Evolutionary conservation across 2,797 vertebrate species (phyloP), one percentile per base, ranked within the genome.

Genomic region (Tokudaia tokunoshimensis): DNA sequence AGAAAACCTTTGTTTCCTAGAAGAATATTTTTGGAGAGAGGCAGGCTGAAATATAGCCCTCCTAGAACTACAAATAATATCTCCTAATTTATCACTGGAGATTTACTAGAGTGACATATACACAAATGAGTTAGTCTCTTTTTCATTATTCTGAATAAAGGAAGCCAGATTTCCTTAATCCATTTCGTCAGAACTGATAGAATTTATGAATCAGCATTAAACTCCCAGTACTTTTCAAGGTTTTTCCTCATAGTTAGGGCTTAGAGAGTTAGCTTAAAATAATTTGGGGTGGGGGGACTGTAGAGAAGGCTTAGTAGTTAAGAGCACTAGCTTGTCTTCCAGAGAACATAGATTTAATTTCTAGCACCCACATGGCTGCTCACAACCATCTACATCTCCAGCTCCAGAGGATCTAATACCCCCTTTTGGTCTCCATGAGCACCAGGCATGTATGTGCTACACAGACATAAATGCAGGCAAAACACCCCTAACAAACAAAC

Each of bases 141-240:
- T 90, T 92, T 89, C 44, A 91, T 63, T 44, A 67, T 47, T 94
- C 12, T 76, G 83, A 90, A 84, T 13, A 88, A 50, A 37, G 78
- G 50, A 47, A 82, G 13, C 6, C 26, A 89, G 52, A 85, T 85
- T 59, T 89, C n/a, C 72, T 88, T 89, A 81, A 81, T 89, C 52
- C 52, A 29, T 15, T 29, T 37, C 26, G 76, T 47, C 26, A 37
- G 65, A 84, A 52, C 4, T 41, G 3, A 11, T 37, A 26, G n/a
- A 70, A 59, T 57, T 6, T 7, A 63, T 10, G 10, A 24, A n/a
- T 57, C 44, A 86, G 41, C 81, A 78, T 50, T 41, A 91, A 88
- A 44, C 20, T 59, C 19, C 31, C 88, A 47, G 29, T 81, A 65
- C 17, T 94, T 61, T 72, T 82, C 29, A 75, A n/a, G n/a, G 31